Evolutionary conservation across 30 jellyfish, hydroid and myxozoan species (phyloP).

Genomic region (Aurelia sp.): DNA sequence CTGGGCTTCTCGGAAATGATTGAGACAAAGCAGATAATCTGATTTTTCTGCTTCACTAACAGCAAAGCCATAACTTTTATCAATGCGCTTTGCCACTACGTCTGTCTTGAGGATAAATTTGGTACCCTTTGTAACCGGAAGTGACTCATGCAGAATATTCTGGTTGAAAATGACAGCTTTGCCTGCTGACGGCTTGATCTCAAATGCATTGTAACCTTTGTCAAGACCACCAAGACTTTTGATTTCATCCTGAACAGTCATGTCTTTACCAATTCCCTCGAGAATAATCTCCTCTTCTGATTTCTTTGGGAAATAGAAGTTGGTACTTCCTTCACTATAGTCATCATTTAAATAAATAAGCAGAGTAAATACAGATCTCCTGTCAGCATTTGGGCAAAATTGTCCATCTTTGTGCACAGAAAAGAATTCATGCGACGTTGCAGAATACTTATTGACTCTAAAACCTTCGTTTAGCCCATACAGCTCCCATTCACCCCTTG

Average conservation of each 20-base stretch:
- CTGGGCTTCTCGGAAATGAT: slow-evolving; percentile 70
- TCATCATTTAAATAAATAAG: slow-evolving; percentile 67
- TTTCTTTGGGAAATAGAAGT: slow-evolving; percentile 14
- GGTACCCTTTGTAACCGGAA: background rate
- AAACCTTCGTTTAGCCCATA: slow-evolving; percentile 44
- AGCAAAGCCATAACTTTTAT: slow-evolving; percentile 72
- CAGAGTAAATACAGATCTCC: slow-evolving; percentile 51
- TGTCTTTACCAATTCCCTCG: background rate
- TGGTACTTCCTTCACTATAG: slow-evolving; percentile 56
- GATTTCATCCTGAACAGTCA: background rate
- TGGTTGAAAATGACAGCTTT: background rate
- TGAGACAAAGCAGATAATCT: slow-evolving; percentile 58
- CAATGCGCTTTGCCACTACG: no score
- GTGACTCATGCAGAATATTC: background rate
- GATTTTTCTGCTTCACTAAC: no score
- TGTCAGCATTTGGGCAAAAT: slow-evolving; percentile 76
- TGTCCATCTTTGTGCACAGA: slow-evolving; percentile 66
- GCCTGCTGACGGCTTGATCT: background rate
- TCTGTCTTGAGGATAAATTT: slow-evolving; percentile 36
- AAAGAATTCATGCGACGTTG: slow-evolving; percentile 39
- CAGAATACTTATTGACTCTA: slow-evolving; percentile 35
- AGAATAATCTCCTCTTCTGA: background rate
- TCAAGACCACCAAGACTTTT: background rate
- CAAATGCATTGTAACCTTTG: background rate
- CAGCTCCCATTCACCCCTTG: slow-evolving; percentile 60